A percentile compares a stretch with the other conserved stretches of the same genome.
These are phyloP conservation scores for Seladonia tumulorum DNA, from an alignment of 2,888 invertebrate genomes.

Conservation along the genomic window DNA sequence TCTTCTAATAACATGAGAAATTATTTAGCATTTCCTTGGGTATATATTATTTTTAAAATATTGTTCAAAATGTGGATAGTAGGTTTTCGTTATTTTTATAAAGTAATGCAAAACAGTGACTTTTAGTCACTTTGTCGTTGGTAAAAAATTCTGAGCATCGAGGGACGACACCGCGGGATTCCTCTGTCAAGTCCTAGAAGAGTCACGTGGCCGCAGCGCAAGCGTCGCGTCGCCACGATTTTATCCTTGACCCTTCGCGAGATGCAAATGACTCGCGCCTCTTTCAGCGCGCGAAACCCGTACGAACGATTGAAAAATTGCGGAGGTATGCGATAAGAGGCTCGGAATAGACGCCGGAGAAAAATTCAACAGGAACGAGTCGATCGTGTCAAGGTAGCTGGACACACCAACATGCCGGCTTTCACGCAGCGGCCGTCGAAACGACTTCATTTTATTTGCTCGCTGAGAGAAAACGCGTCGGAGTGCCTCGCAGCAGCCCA, in stretches of 20 bases:
- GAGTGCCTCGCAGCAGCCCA: conserved; percentile 6
- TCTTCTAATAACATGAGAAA: too few relatives aligned
- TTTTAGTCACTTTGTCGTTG: too few relatives aligned
- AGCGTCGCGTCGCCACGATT: not conserved
- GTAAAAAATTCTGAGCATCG: too few relatives aligned
- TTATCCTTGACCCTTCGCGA: conserved; percentile 45
- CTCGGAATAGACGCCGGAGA: conserved; percentile 10
- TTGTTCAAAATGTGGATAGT: too few relatives aligned
- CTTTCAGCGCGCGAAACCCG: not conserved
- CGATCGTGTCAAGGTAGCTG: conserved; percentile 38
- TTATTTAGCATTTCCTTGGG: too few relatives aligned
- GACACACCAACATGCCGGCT: conserved; percentile 14
- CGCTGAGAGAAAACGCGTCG: conserved; percentile 2
- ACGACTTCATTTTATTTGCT: conserved; percentile 15
- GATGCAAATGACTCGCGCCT: conserved; percentile 12
- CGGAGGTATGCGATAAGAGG: conserved; percentile 14
- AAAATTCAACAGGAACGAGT: conserved; percentile 43
- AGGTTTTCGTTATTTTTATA: too few relatives aligned
- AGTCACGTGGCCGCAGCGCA: not conserved
- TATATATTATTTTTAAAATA: too few relatives aligned
- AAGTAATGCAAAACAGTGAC: too few relatives aligned
- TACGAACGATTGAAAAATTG: conserved; percentile 31
- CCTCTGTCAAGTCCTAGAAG: not conserved
- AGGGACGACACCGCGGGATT: too few relatives aligned
- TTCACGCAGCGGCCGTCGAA: conserved; percentile 12